Conservation (phyloP, 1,140 invertebrate species). For the Babylonia areolata region DNA sequence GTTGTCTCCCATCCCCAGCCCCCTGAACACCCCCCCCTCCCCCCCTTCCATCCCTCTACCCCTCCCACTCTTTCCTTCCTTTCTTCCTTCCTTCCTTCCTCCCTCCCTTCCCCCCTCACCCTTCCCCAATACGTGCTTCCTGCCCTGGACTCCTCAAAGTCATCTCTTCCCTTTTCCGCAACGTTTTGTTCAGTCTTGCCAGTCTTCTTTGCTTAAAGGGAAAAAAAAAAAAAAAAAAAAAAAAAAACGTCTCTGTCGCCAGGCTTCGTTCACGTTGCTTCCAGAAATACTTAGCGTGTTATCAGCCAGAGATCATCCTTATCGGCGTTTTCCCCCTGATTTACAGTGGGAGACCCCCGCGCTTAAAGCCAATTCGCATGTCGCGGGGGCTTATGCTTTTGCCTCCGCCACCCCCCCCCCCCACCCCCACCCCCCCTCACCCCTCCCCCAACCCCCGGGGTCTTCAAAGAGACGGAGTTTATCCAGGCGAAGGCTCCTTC, state of each 20-base stretch:
- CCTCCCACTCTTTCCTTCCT: no score
- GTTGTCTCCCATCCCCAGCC: not conserved
- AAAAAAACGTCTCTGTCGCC: conserved; percentile 1
- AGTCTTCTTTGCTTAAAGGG: not conserved
- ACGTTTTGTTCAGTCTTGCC: no score
- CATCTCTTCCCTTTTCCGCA: no score
- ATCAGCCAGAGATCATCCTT: conserved; percentile 16
- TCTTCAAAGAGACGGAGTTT: not conserved
- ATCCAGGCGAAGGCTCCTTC: conserved; percentile 20
- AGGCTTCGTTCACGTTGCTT: not conserved
- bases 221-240: no score
- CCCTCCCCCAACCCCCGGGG: not conserved
- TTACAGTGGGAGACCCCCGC: not conserved
- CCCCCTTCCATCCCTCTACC: no score
- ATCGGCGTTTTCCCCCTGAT: conserved; percentile 15
- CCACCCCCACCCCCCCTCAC: not conserved
- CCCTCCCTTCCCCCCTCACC: no score
- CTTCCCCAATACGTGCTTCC: no score
- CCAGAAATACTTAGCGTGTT: not conserved
- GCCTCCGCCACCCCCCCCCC: no score
- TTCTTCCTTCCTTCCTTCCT: no score
- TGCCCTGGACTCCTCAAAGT: no score
- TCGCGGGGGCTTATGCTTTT: conserved; percentile 17
- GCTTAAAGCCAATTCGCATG: conserved; percentile 18
- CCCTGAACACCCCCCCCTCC: no score